Base-by-base conservation (phyloP, 1,140 invertebrate genomes). In the Globodera rostochiensis region DNA sequence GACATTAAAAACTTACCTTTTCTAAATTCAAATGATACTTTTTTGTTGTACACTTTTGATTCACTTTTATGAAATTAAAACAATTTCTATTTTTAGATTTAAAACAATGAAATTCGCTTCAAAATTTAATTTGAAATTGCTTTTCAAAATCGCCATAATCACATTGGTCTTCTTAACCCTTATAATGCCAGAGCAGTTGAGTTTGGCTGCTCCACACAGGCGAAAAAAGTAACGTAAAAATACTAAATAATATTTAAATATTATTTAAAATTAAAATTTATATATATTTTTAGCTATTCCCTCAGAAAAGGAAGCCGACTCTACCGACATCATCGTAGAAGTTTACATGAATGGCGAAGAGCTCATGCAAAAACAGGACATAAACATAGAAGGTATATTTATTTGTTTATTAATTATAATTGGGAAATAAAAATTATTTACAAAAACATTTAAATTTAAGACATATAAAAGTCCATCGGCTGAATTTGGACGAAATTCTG, bases 251-350 rank as follows among this genome's bases (percentile, higher is more conserved):
- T 53, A 53, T 53, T 53, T 13, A 53, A 7, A 9, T 53, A 53
- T 53, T 53, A 36, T 64, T 19, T 64, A 6, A 15, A 64, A 64
- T 19, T 64, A 19, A 64, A 64, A 53, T 53, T 9, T 11, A 53
- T 11, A 53, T 53, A 15, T 11, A 9, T 53, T 64, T 76, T 57
- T 50, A 76, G 74, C 66, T 76, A 76, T 21, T 64, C 15, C 74
- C 74, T 76, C 19, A 76, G 74, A 76, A 76, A 21, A 76, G 74
- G 74, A 8, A 46, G 74, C 46, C 47, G 74, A n/a, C 49, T 76
- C 8, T 57, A 57, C 57, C 57, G 74, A 9, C 74, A 76, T 57
- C 74, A 76, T 21, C 57, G 74, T 6, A 49, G 74, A 57, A 76
- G 74, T 9, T 8, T 76, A n/a, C 57, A 76, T 57, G 74, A 76